Evolutionary conservation across 23 tunicate species (phyloP), one percentile per base, ranked within the genome.

Genomic region (Ascidia mentula): DNA sequence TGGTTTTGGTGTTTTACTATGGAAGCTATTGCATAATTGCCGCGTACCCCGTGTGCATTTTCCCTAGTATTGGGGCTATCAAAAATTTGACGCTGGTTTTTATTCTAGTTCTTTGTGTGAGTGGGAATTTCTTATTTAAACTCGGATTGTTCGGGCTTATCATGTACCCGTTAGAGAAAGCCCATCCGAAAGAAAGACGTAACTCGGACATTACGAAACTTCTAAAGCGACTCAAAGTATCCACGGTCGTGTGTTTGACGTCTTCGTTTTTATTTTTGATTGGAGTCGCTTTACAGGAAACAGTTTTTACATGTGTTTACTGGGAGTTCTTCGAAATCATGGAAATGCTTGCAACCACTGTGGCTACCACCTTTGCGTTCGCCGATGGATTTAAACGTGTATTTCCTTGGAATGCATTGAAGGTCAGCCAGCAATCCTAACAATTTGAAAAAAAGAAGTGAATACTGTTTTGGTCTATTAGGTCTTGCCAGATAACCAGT

Each of bases 371-470:
- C 2, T 53, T 53, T 53, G 22, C 65, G 65, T 53, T 53, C 24
- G 65, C 13, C 2, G 65, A 53, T 28, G 22, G 65, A 9, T 28
- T 5, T 6, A 28, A 53, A 53, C 7, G 65, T 9, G 24, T 53
- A 53, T 53, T 53, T 53, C 65, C 65, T 53, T 53, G 65, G 65
- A n/a, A n/a, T n/a, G n/a, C n/a, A n/a, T n/a, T n/a, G n/a, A n/a
- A n/a, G n/a, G n/a, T n/a, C n/a, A n/a, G n/a, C n/a, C n/a, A n/a
- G n/a, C n/a, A n/a, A n/a, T n/a, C n/a, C n/a, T n/a, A n/a, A n/a
- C n/a, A n/a, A n/a, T n/a, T n/a, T n/a, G n/a, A n/a, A n/a, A n/a
- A n/a, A n/a, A n/a, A n/a, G n/a, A n/a, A n/a, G n/a, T n/a, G n/a
- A n/a, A n/a, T n/a, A n/a, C n/a, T n/a, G n/a, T n/a, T n/a, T n/a